These are phyloP conservation scores for Ploceus nigricollis DNA, from an alignment of 2,113 vertebrate species.

Conservation along the genomic window DNA sequence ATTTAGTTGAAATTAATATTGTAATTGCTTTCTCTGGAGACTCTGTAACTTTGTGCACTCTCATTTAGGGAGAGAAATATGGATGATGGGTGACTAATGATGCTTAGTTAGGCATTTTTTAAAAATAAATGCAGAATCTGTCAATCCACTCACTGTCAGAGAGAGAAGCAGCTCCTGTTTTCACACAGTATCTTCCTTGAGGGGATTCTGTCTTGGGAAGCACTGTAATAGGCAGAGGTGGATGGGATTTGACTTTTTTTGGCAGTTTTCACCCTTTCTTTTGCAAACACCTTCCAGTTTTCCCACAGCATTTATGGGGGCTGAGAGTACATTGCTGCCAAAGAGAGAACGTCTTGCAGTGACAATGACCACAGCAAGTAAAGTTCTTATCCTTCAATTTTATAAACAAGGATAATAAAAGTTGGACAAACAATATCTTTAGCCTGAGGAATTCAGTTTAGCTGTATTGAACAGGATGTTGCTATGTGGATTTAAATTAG, in stretches of 20 bases:
- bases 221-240: constrained; percentile 21
- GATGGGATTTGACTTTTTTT: constrained; percentile 43
- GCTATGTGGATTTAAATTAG: neutral
- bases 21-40: constrained; percentile 29
- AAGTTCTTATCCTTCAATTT: neutral
- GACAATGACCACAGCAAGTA: neutral
- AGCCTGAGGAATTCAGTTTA: neutral
- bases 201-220: constrained; percentile 41
- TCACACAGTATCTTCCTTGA: constrained; percentile 42
- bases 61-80: neutral
- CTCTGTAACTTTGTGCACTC: neutral
- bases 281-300: neutral
- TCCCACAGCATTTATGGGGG: neutral
- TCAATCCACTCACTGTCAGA: constrained; percentile 33
- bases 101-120: constrained; percentile 44
- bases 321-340: neutral
- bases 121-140: constrained; percentile 53
- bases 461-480: neutral
- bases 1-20: constrained; percentile 42
- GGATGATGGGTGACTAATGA: constrained; percentile 18
- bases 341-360: neutral
- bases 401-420: neutral
- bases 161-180: constrained; percentile 28
- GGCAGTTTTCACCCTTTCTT: constrained; percentile 30
- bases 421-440: neutral